Evolutionary conservation across 2,113 vertebrate genomes (phyloP).

Genomic region (Ptyas mucosa): DNA sequence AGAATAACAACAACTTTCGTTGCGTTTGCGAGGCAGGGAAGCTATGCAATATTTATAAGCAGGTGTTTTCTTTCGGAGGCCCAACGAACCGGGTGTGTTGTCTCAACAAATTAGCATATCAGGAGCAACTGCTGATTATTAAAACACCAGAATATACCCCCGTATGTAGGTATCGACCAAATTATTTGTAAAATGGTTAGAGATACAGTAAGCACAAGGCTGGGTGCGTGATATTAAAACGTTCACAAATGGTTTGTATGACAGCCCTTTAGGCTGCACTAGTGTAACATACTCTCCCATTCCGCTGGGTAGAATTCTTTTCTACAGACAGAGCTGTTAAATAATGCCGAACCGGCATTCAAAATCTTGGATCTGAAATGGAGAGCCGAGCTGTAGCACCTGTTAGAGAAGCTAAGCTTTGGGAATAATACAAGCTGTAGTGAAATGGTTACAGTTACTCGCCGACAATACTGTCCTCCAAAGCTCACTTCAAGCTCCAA

Average conservation of each 20-base stretch:
- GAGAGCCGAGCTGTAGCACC: neutral
- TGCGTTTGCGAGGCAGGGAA: neutral
- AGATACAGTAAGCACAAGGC: neutral
- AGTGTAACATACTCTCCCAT: neutral
- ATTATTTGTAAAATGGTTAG: neutral
- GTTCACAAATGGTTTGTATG: neutral
- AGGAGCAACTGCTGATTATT: neutral
- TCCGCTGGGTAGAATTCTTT: neutral
- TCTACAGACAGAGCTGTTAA: neutral
- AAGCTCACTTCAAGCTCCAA: neutral
- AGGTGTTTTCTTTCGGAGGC: neutral
- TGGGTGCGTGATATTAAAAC: too few species aligned
- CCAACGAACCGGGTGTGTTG: neutral
- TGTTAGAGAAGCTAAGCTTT: neutral
- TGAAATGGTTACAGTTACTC: neutral
- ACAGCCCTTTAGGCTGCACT: neutral
- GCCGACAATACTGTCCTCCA: neutral
- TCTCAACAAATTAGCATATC: neutral
- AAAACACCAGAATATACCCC: neutral
- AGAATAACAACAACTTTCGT: neutral
- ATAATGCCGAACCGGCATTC: neutral
- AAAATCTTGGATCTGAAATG: neutral
- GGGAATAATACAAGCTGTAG: neutral
- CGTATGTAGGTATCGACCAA: neutral
- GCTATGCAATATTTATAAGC: slow-evolving; percentile 14